Percentiles rank a stretch among this genome's conserved stretches.
Conservation (phyloP, 2,113 vertebrate species). For the Brachyistius frenatus region DNA sequence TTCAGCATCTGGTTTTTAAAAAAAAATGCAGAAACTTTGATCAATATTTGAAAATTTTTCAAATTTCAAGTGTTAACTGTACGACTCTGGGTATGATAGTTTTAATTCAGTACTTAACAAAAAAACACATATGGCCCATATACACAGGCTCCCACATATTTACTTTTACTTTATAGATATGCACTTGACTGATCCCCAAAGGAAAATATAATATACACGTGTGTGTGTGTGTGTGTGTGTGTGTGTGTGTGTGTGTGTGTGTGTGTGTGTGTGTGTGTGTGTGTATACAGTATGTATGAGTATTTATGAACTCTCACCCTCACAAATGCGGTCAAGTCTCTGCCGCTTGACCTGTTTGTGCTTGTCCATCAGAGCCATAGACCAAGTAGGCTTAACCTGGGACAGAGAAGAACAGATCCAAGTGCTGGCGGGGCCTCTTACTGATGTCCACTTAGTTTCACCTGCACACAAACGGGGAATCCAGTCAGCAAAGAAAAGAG, state of each 20-base stretch:
- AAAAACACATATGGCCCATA: neutral
- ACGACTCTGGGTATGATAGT: no score
- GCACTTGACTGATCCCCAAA: no score
- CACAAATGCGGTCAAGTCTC: conserved; percentile 90
- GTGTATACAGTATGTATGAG: neutral
- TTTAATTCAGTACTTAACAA: no score
- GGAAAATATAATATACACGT: no score
- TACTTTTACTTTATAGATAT: no score
- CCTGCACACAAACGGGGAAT: conserved; percentile 45
- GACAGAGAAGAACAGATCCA: conserved; percentile 72
- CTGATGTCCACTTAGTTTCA: conserved; percentile 45
- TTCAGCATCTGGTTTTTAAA: neutral
- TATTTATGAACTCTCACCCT: conserved; percentile 78
- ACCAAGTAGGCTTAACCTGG: conserved; percentile 78
- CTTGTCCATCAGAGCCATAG: conserved; percentile 91
- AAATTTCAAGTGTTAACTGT: no score
- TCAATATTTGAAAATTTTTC: no score
- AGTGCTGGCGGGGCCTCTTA: conserved; percentile 45
- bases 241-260: no score
- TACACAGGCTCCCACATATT: neutral
- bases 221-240: no score
- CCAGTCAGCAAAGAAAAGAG: neutral
- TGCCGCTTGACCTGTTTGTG: conserved; percentile 93
- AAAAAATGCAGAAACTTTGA: no score
- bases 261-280: no score